These are phyloP conservation scores for Diacarnus erythraeanus DNA, from an alignment of 37 sponge, comb jelly and placozoan genomes.

Conservation along the genomic window DNA sequence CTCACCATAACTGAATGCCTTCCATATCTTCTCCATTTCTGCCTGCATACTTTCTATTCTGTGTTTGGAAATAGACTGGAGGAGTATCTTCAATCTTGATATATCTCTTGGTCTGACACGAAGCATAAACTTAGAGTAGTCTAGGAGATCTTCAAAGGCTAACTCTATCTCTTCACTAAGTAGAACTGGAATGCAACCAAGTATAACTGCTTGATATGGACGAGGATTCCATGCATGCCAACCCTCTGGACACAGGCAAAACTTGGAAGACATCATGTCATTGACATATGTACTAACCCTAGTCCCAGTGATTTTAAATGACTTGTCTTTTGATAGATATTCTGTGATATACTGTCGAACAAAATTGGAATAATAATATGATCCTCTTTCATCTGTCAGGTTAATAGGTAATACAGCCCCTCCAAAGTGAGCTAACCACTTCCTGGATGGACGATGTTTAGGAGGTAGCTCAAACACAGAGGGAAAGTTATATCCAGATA, in stretches of 20 bases:
- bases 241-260: constrained; percentile 50
- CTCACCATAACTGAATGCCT: constrained; percentile 23
- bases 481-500: constrained; percentile 24
- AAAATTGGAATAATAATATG: constrained; percentile 20
- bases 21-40: constrained; percentile 54
- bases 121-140: constrained; percentile 41
- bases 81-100: constrained; percentile 22
- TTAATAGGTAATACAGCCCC: constrained; percentile 21
- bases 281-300: constrained; percentile 24
- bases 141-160: constrained; percentile 43
- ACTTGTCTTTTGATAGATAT: not conserved
- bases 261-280: constrained; percentile 62
- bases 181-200: constrained; percentile 60
- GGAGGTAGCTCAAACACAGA: constrained; percentile 20
- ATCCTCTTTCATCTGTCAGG: constrained; percentile 14
- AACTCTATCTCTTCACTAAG: constrained; percentile 50
- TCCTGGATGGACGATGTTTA: constrained; percentile 4
- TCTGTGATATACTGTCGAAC: constrained; percentile 25
- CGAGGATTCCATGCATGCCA: constrained; percentile 42
- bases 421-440: constrained; percentile 44
- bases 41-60: constrained; percentile 19
- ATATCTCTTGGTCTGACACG: constrained; percentile 22
- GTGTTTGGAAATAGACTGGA: not conserved
- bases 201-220: constrained; percentile 36
- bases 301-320: constrained; percentile 19